A percentile compares a stretch with the other conserved stretches of the same genome.
These are phyloP conservation scores for Drosophila sechellia DNA, from an alignment of 1,140 invertebrate genomes.

Conservation along the genomic window DNA sequence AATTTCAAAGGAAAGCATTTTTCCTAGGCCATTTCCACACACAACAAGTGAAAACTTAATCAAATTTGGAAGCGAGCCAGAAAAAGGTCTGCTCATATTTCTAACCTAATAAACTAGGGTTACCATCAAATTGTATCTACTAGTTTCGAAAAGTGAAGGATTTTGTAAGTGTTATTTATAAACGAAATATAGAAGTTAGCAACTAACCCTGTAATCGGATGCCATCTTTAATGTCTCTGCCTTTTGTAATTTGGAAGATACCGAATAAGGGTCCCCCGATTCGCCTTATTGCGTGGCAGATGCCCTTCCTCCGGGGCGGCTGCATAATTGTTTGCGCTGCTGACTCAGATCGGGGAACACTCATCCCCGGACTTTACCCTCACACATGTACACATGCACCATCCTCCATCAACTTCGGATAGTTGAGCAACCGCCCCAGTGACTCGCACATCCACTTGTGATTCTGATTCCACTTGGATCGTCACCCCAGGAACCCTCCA, in stretches of 20 bases:
- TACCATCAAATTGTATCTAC: background rate
- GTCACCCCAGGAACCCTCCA: conserved; percentile 6
- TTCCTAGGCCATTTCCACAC: conserved; percentile 15
- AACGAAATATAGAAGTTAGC: background rate
- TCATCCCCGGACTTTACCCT: conserved; percentile 31
- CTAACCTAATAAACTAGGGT: too few species aligned
- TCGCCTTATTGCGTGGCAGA: conserved; percentile 33
- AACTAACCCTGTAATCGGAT: background rate
- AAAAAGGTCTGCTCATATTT: conserved; percentile 11
- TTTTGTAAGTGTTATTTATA: background rate
- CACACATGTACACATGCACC: background rate
- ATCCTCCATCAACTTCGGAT: background rate
- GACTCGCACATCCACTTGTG: conserved; percentile 29
- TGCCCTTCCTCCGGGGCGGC: conserved; percentile 21
- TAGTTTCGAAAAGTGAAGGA: background rate
- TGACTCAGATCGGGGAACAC: conserved; percentile 45
- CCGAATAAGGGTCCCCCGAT: background rate
- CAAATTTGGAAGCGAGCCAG: conserved; percentile 17
- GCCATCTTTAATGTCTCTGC: background rate
- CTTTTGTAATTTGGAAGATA: conserved; percentile 16
- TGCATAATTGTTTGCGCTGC: conserved; percentile 47
- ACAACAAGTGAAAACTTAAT: conserved; percentile 31
- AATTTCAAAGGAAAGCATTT: conserved; percentile 57
- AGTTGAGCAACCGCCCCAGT: conserved; percentile 51
- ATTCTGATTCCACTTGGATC: conserved; percentile 21